Base-by-base conservation (phyloP, 1,140 invertebrate species). In the Pseudomyrmex concolor region DNA sequence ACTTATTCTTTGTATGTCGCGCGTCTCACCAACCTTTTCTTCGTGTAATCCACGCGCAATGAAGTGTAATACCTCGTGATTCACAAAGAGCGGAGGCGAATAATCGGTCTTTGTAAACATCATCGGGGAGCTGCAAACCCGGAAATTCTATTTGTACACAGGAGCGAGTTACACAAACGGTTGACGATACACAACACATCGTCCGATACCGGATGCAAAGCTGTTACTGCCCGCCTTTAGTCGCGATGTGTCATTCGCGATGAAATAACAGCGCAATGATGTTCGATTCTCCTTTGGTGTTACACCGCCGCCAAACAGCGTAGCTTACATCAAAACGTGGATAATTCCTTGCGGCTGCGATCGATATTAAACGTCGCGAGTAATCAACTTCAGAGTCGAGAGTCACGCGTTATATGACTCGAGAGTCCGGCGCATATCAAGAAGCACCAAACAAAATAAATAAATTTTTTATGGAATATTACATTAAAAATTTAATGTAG, bases 221-320 rank as follows among this genome's bases (percentile, higher is more conserved):
- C 76, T 25, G 54, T 10, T 59, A 68, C 68, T 43, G 13, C 50
- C 51, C 43, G 54, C 15, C 64, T 63, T 78, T 78, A 78, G 64
- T 66, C 54, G 64, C 76, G 64, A 70, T 78, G 70, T 78, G 76
- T 78, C 76, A 78, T 78, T 80, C 54, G 66, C 76, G 66, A 80
- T 71, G 66, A 71, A 80, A 80, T 80, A 71, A 45, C 66, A 15
- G 19, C 19, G 76, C 60, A 80, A 80, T 71, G 76, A 80, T 45
- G 66, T 67, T 48, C 54, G 76, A 34, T 17, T 71, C 66, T 71
- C 76, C 43, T 25, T 25, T 3, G 25, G 25, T 66, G 54, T 71
- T 71, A 71, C 76, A 45, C 66, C 22, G 43, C 19, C 15, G 64
- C 22, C 48, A 19, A 34, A 34, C 54, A 34, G 22, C 55, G 54